phyloP scores from a whole-genome alignment of 2,797 vertebrate species.

The Sebastes taczanowskii region DNA sequence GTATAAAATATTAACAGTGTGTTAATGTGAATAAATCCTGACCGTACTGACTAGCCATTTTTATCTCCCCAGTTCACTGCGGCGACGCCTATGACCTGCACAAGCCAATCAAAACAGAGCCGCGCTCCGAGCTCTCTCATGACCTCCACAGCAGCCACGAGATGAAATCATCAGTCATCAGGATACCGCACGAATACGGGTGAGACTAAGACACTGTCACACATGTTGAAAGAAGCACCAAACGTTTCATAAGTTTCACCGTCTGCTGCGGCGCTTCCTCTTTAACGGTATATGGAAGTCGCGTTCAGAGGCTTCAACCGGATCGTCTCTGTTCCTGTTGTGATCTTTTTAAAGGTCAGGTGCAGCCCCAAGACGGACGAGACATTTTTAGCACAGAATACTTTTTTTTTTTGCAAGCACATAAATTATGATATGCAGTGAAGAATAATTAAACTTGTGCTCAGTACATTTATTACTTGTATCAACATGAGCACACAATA shows the following conservation, averaged over 20 bases:
- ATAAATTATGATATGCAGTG: neutral
- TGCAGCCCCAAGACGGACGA: neutral
- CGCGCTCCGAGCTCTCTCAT: slow-evolving; percentile 78
- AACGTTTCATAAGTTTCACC: slow-evolving; percentile 1
- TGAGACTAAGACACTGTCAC: slow-evolving; percentile 77
- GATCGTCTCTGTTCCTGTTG: slow-evolving; percentile 1
- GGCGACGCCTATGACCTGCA: slow-evolving; percentile 78
- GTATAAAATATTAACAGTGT: neutral
- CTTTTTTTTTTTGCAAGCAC: neutral
- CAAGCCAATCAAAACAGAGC: slow-evolving; percentile 92
- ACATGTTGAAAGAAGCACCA: slow-evolving; percentile 1
- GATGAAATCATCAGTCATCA: slow-evolving; percentile 89
- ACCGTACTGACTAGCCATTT: neutral
- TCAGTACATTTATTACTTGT: neutral
- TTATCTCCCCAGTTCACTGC: slow-evolving; percentile 50
- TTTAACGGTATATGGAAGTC: slow-evolving; percentile 24
- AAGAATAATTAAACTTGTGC: neutral
- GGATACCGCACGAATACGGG: slow-evolving; percentile 85
- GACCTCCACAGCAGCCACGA: slow-evolving; percentile 87
- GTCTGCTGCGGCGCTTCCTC: slow-evolving; percentile 20
- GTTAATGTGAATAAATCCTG: neutral
- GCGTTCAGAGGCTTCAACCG: neutral
- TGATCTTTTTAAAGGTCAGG: neutral
- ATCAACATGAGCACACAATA: neutral
- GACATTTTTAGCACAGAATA: neutral